Conservation (phyloP, 2,888 invertebrate species). For the Lithosia quadra region DNA sequence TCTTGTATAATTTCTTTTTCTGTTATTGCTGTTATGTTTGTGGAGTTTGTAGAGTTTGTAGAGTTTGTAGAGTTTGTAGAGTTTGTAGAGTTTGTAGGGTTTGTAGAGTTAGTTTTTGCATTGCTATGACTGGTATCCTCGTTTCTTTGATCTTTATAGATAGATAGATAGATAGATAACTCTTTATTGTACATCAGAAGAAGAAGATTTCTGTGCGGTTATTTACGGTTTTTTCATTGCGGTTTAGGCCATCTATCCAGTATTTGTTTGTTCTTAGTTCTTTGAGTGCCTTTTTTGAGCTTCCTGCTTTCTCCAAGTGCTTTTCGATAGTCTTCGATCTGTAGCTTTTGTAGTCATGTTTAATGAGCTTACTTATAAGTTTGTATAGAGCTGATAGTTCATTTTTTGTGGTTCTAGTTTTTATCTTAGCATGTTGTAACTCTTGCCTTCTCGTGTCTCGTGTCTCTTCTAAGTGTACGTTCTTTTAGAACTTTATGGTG, state of each 20-base stretch:
- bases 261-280: slow-evolving; percentile 31
- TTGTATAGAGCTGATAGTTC: slow-evolving; percentile 24
- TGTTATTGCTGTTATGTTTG: background rate
- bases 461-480: slow-evolving; percentile 18
- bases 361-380: slow-evolving; percentile 33
- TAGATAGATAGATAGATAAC: too few species aligned
- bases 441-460: slow-evolving; percentile 31
- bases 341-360: slow-evolving; percentile 25
- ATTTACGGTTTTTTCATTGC: too few species aligned
- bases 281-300: slow-evolving; percentile 33
- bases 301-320: too few species aligned
- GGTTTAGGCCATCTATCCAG: slow-evolving; percentile 18
- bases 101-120: slow-evolving; percentile 7
- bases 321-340: too few species aligned
- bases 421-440: slow-evolving; percentile 20
- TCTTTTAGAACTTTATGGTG: slow-evolving; percentile 21
- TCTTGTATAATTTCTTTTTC: background rate
- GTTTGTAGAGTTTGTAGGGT: background rate
- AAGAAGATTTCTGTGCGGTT: too few species aligned
- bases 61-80: slow-evolving; percentile 5
- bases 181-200: too few species aligned
- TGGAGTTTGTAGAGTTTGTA: background rate
- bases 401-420: background rate
- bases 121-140: slow-evolving; percentile 5
- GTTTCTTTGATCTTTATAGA: slow-evolving; percentile 10